These are phyloP conservation scores for Agrochola macilenta DNA, from an alignment of 2,888 invertebrate species.

Conservation along the genomic window DNA sequence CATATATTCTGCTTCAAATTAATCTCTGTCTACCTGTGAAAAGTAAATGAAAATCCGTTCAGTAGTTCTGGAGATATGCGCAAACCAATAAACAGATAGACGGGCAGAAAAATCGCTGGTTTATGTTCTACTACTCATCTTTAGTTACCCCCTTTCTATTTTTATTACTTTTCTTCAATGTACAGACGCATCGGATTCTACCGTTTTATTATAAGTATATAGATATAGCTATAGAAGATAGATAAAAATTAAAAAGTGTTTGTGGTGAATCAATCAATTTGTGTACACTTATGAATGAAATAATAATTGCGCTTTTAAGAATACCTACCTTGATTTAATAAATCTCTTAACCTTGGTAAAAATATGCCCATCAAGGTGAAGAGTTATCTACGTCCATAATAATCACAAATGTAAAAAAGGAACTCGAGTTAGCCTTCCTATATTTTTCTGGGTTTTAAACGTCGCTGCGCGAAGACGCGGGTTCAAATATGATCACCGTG, in stretches of 20 bases:
- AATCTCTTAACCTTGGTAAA: constrained; percentile 2
- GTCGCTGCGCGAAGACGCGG: not conserved
- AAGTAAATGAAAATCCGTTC: no score
- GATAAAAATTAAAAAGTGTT: not conserved
- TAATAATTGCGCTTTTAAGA: not conserved
- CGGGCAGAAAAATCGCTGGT: no score
- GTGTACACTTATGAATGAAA: constrained; percentile 7
- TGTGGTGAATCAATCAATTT: constrained; percentile 17
- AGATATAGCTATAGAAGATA: no score
- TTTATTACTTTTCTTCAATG: no score
- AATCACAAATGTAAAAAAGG: constrained; percentile 6
- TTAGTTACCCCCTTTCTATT: no score
- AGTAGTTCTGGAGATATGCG: no score
- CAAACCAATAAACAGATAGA: no score
- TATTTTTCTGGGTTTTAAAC: not conserved
- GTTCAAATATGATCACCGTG: not conserved
- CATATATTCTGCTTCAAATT: no score
- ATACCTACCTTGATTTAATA: not conserved
- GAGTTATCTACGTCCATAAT: not conserved
- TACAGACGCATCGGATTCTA: no score
- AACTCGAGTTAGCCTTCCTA: not conserved
- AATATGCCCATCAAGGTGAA: constrained; percentile 18
- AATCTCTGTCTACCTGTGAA: no score
- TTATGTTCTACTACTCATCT: no score
- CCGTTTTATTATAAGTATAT: no score